Evolutionary conservation across 64 coral and sea anemone species (phyloP), one percentile per base, ranked within the genome.

Genomic region (Montipora capricornis): DNA sequence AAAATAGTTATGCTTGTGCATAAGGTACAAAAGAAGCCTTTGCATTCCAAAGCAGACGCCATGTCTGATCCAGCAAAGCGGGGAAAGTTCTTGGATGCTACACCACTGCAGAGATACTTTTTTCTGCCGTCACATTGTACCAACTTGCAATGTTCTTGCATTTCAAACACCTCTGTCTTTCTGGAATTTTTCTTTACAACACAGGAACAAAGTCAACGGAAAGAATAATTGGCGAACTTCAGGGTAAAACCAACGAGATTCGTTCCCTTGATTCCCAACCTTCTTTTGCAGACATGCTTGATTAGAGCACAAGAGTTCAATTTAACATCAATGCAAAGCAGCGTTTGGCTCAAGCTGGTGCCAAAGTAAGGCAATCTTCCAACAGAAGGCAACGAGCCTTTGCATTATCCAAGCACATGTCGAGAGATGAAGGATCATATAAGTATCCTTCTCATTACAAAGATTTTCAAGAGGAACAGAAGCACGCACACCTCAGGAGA

Each of bases 301-400:
- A 93, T 2, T 80, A 81, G 71, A 15, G 76, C 60, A 68, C 92
- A 2, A 93, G 62, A 8, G 76, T 93, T 17, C 92, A 93, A 37
- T 92, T 85, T 11, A 92, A 92, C 47, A 15, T 86, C 51, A 92
- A 92, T 77, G 90, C 81, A 47, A 92, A 92, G 49, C 16, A 17
- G 15, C 24, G 80, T 37, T 79, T 92, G 26, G 71, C 81, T 1
- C 13, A 8, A 22, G 69, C 73, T 12, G 90, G 73, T 52, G 73
- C 8, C 29, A 11, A 80, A 2, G 83, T 94, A 24, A 84, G 19
- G 15, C 3, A 6, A n/a, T 62, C 81, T 14, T 6, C 59, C 4
- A 44, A 68, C 5, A 61, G 67, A 14, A 84, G 58, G 66, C 51
- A 57, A 26, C 19, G n/a, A 12, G 66, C 69, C 9, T 49, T 70